phyloP scores from a whole-genome alignment of 2,888 invertebrate species.

The Cheilosia urbana region DNA sequence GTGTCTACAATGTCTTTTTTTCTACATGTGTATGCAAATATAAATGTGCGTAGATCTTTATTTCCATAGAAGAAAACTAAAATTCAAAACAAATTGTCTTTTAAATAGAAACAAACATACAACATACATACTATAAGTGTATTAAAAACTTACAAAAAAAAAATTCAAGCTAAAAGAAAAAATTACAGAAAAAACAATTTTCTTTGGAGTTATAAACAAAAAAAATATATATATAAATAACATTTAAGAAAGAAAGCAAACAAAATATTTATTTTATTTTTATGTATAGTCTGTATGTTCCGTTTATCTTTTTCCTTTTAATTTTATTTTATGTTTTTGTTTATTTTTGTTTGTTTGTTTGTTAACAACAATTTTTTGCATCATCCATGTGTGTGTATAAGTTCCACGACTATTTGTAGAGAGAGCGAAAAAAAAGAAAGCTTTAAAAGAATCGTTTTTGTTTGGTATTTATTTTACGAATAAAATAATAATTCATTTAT shows the following conservation, averaged over 20 bases:
- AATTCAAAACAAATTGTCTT: conserved; percentile 15
- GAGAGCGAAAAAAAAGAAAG: conserved; percentile 41
- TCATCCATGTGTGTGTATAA: conserved; percentile 66
- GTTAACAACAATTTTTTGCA: conserved; percentile 39
- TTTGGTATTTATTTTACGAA: conserved; percentile 47
- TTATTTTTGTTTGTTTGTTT: conserved; percentile 56
- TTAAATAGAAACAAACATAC: conserved; percentile 52
- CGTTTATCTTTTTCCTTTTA: conserved; percentile 69
- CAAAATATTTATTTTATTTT: conserved; percentile 78
- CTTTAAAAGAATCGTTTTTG: conserved; percentile 50
- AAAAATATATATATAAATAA: conserved; percentile 59
- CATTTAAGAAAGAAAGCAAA: conserved; percentile 65
- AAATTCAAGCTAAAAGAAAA: conserved; percentile 20
- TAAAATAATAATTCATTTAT: conserved; percentile 44
- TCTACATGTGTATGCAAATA: conserved; percentile 33
- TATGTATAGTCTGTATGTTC: conserved; percentile 77
- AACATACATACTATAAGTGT: conserved; percentile 62
- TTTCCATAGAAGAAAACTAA: conserved; percentile 28
- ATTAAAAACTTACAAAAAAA: conserved; percentile 55
- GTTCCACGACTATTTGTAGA: conserved; percentile 61
- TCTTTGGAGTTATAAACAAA: conserved; percentile 68
- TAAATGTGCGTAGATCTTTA: conserved; percentile 53
- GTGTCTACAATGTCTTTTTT: conserved; percentile 39
- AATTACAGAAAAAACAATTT: conserved; percentile 61
- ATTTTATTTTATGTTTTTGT: conserved; percentile 63